These are phyloP conservation scores for Escarpia spicata DNA, from an alignment of 2,888 invertebrate genomes.

Conservation along the genomic window DNA sequence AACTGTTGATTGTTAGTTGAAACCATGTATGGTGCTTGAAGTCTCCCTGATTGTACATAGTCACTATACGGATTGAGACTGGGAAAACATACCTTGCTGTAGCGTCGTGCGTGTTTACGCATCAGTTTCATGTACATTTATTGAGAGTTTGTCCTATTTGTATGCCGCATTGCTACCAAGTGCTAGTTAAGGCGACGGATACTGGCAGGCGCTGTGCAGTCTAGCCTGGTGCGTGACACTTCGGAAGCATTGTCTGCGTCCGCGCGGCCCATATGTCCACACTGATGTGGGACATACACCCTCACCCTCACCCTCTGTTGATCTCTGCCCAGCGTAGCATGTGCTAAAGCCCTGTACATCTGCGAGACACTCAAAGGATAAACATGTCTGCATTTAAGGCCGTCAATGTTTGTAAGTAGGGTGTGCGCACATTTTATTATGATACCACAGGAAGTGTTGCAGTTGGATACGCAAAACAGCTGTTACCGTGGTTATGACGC, in stretches of 20 bases:
- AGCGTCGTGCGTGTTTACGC: background rate
- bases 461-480: background rate
- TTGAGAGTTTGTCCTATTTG: background rate
- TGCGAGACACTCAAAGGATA: background rate
- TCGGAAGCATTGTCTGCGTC: background rate
- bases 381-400: background rate
- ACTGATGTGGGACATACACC: background rate
- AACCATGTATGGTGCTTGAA: conserved; percentile 6
- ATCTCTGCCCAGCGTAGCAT: background rate
- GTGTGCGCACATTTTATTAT: background rate
- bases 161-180: background rate
- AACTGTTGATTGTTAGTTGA: conserved; percentile 13
- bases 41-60: background rate
- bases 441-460: background rate
- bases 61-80: background rate
- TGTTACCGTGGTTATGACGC: background rate
- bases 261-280: background rate
- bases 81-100: background rate
- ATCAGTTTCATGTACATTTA: background rate
- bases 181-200: background rate
- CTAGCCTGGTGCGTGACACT: background rate
- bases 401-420: background rate
- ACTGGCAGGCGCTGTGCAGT: background rate
- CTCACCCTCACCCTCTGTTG: background rate
- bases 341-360: background rate